Evolutionary conservation across 2,797 vertebrate genomes (phyloP).

Genomic region (Sandelia bainsii): DNA sequence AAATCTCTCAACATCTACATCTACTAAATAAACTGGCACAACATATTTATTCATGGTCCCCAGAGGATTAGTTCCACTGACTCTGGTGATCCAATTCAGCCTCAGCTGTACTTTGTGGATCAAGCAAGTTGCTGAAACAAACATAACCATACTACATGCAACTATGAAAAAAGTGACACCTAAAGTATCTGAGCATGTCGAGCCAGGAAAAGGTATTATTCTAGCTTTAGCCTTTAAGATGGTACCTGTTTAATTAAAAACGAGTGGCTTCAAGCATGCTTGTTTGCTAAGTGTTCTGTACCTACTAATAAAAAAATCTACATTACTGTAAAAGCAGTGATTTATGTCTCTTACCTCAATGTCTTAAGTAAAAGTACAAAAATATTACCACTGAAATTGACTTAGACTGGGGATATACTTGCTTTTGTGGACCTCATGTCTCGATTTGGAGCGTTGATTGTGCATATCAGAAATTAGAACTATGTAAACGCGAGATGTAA

Average conservation of each 20-base stretch:
- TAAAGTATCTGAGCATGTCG: too few relatives aligned
- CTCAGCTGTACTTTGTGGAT: neutral
- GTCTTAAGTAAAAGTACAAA: neutral
- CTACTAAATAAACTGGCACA: neutral
- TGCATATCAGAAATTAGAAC: too few relatives aligned
- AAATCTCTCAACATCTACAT: neutral
- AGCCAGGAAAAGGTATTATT: neutral
- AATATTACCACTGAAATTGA: neutral
- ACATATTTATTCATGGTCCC: neutral
- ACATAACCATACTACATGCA: neutral
- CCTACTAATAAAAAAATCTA: neutral
- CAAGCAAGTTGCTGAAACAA: too few relatives aligned
- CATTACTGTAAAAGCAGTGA: too few relatives aligned
- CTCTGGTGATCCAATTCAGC: neutral
- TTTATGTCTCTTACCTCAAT: conserved; percentile 9
- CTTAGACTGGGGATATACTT: too few relatives aligned
- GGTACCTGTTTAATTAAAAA: too few relatives aligned
- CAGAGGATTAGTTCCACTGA: neutral
- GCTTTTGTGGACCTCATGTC: too few relatives aligned
- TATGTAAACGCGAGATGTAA: too few relatives aligned
- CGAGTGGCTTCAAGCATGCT: neutral
- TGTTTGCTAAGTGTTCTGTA: neutral
- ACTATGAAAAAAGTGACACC: neutral
- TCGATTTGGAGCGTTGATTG: too few relatives aligned
- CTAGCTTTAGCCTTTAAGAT: neutral